Base-by-base conservation (phyloP, 2,797 vertebrate species). In the Erpetoichthys calabaricus region DNA sequence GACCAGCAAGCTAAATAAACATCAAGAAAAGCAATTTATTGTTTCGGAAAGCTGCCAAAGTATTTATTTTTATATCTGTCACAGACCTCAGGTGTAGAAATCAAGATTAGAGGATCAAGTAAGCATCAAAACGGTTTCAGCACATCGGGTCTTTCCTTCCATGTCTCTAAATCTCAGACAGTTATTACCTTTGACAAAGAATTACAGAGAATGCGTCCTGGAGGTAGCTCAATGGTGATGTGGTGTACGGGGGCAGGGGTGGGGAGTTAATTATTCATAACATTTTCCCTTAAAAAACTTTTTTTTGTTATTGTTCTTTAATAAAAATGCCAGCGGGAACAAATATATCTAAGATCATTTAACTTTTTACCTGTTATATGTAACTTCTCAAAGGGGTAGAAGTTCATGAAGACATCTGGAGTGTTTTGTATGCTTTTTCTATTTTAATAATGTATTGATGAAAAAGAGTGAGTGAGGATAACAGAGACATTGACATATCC, bases 91-190 rank as follows among this genome's bases (percentile, higher is more conserved):
- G 59, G 59, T 59, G 63, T 63, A 57, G 57, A 65, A 65, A 65
- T 60, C 56, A 54, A 61, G 56, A 65, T 63, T 65, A 63, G 56
- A 68, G 61, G 64, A 68, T 68, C 61, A 68, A 68, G 64, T 10
- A 62, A 56, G 58, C 62, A 62, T 68, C 59, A 68, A 59, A 62
- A 58, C 50, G 61, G 45, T 62, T 58, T 49, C 53, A 44, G 44
- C 25, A 53, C 47, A 53, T 55, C 47, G 42, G 51, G 58, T 41
- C 45, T 53, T 53, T 45, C n/a, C n/a, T 47, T 59, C 45, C 8
- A 5, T 53, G 42, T 59, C 51, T 59, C 51, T 47, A 55, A 51
- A 56, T 62, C 55, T 57, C 42, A 56, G 53, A 58, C 43, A 51
- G 57, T 58, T 50, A 58, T 59, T 54, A 50, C 51, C 43, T 53